phyloP scores from a whole-genome alignment of 2,888 invertebrate genomes.

The Diarsia brunnea region DNA sequence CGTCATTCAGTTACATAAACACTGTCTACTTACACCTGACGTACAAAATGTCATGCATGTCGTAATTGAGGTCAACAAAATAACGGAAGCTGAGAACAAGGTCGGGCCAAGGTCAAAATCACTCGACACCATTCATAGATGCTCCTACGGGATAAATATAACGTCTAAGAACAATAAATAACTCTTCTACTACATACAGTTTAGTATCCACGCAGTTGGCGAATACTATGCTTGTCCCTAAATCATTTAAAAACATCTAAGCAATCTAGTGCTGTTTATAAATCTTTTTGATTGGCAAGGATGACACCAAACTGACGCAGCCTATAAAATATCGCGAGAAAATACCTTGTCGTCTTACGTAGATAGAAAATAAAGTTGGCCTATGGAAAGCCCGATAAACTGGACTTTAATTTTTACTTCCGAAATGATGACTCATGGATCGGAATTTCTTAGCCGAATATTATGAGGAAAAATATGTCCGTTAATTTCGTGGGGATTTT shows the following conservation, averaged over 20 bases:
- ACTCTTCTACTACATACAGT: slow-evolving; percentile 3
- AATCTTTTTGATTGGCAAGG: slow-evolving; percentile 46
- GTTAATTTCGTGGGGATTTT: not conserved
- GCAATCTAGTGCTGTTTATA: slow-evolving; percentile 20
- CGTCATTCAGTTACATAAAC: slow-evolving; percentile 65
- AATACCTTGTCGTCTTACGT: slow-evolving; percentile 5
- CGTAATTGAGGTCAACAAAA: slow-evolving; percentile 63
- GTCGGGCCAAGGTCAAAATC: slow-evolving; percentile 60
- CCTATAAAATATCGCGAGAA: slow-evolving; percentile 18
- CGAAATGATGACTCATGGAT: slow-evolving; percentile 16
- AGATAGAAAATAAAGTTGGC: slow-evolving; percentile 16
- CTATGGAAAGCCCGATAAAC: not conserved
- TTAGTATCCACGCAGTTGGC: slow-evolving; percentile 25
- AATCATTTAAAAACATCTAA: slow-evolving; percentile 36
- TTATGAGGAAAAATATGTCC: not conserved
- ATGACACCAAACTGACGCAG: slow-evolving; percentile 13
- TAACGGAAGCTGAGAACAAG: slow-evolving; percentile 56
- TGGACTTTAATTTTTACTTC: slow-evolving; percentile 11
- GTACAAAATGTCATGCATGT: slow-evolving; percentile 56
- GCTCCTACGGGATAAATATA: slow-evolving; percentile 37
- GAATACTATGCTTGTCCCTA: slow-evolving; percentile 23
- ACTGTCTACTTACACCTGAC: slow-evolving; percentile 57
- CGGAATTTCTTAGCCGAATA: not conserved
- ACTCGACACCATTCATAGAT: slow-evolving; percentile 44
- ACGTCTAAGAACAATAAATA: slow-evolving; percentile 31